A percentile compares a stretch with the other conserved stretches of the same genome.
These are phyloP conservation scores for Nannoperca australis DNA, from an alignment of 2,797 vertebrate species.

Conservation along the genomic window DNA sequence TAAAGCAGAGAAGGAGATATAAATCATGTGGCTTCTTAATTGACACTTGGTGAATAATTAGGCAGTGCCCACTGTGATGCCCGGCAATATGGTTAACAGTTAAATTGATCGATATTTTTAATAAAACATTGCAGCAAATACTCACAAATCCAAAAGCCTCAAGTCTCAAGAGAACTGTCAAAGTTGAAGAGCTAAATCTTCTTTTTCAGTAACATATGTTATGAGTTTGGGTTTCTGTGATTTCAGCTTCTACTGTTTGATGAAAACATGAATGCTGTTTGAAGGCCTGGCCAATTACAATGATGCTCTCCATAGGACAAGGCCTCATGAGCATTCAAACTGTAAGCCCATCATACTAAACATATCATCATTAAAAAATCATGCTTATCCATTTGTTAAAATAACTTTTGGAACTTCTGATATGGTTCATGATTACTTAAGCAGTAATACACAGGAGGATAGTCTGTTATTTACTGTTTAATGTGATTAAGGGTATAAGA, in stretches of 20 bases:
- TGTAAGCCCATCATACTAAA: slow-evolving; percentile 8
- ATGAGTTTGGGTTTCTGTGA: neutral
- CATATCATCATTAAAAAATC: slow-evolving; percentile 17
- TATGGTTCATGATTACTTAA: slow-evolving; percentile 11
- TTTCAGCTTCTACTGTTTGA: neutral
- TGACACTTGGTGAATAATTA: slow-evolving; percentile 8
- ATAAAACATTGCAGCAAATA: slow-evolving; percentile 15
- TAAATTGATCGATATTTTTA: slow-evolving; percentile 17
- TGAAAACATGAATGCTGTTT: slow-evolving; percentile 15
- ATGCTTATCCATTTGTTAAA: slow-evolving; percentile 14
- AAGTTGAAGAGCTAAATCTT: slow-evolving; percentile 9
- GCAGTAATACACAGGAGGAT: slow-evolving; percentile 30
- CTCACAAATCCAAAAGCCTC: neutral
- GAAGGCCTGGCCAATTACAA: neutral
- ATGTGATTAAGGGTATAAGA: slow-evolving; percentile 42
- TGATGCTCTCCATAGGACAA: neutral
- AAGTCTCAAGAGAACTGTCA: neutral
- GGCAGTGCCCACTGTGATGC: neutral
- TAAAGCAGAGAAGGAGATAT: neutral
- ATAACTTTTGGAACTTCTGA: no score
- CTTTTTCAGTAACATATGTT: neutral
- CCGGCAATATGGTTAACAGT: neutral
- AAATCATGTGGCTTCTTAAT: neutral
- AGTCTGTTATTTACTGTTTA: slow-evolving; percentile 51
- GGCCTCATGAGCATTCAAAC: slow-evolving; percentile 1